A percentile compares a stretch with the other conserved stretches of the same genome.
Evolutionary conservation across 2,113 vertebrate species (phyloP).

Genomic region (Aleadryas rufinucha): DNA sequence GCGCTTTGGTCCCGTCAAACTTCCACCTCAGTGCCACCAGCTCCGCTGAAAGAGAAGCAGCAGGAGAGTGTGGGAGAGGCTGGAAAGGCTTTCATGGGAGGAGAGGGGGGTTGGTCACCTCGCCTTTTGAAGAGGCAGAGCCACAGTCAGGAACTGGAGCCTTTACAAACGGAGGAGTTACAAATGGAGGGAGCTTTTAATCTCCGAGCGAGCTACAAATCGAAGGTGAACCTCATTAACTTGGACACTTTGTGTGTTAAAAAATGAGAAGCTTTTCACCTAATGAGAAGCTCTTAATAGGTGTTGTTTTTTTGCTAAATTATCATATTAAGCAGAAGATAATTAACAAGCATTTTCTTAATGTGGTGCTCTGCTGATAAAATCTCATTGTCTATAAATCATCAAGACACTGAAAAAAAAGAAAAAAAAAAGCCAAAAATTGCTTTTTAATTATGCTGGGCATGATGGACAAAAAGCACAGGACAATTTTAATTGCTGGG

Average conservation of each 20-base stretch:
- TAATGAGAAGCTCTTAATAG: conserved; percentile 65
- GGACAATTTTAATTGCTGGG: background rate
- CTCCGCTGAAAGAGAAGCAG: background rate
- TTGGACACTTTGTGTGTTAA: conserved; percentile 40
- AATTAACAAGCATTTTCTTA: conserved; percentile 66
- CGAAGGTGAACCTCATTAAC: conserved; percentile 57
- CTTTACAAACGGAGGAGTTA: background rate
- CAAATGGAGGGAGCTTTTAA: conserved; percentile 24
- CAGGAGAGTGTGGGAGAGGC: background rate
- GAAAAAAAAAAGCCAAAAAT: background rate
- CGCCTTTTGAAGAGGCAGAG: background rate
- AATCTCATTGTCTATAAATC: conserved; percentile 54
- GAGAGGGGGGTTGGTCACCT: background rate
- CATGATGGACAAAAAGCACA: background rate
- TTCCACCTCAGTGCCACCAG: background rate
- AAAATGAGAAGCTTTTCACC: conserved; percentile 52
- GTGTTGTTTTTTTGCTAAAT: conserved; percentile 58
- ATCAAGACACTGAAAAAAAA: background rate
- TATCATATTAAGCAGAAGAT: conserved; percentile 65
- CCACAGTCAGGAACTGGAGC: background rate
- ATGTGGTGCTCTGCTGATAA: conserved; percentile 42
- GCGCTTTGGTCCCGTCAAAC: background rate
- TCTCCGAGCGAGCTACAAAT: conserved; percentile 34
- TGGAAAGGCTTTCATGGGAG: background rate
- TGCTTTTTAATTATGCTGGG: conserved; percentile 34